phyloP scores from a whole-genome alignment of 2,797 vertebrate genomes.

The Novumbra hubbsi region DNA sequence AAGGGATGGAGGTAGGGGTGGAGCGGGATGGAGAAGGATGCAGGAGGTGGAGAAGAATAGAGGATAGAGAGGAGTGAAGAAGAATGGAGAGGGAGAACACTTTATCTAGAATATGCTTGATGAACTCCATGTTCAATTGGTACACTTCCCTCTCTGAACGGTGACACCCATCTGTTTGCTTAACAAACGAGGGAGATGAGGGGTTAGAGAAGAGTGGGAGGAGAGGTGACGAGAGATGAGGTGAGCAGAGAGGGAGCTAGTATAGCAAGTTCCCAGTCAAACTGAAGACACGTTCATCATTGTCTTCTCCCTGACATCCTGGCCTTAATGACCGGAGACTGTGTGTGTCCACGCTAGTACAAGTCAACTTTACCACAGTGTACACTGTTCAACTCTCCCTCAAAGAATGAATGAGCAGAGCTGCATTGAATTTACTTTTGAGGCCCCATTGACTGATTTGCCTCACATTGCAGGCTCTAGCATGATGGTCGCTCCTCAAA shows the following conservation, averaged over 20 bases:
- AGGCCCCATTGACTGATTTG: background rate
- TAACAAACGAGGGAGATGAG: background rate
- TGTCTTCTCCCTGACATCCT: slow-evolving; percentile 48
- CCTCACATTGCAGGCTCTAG: background rate
- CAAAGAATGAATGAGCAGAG: background rate
- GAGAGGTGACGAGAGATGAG: background rate
- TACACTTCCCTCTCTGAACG: background rate
- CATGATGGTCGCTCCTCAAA: background rate
- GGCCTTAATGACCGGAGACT: slow-evolving; percentile 47
- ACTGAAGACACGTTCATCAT: slow-evolving; percentile 59
- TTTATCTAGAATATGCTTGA: background rate
- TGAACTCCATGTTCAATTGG: background rate
- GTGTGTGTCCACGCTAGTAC: too few species aligned
- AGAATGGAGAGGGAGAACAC: background rate
- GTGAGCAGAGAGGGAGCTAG: background rate
- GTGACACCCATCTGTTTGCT: background rate
- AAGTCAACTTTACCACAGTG: too few species aligned
- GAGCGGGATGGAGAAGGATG: too few species aligned
- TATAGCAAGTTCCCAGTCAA: slow-evolving; percentile 16
- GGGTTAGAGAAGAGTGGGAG: background rate
- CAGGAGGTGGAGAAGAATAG: background rate
- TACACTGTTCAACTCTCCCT: background rate
- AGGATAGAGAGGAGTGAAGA: background rate
- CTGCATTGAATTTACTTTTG: background rate
- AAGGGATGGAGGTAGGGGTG: background rate